phyloP scores from a whole-genome alignment of 2,797 vertebrate genomes.

The Limosa lapponica region DNA sequence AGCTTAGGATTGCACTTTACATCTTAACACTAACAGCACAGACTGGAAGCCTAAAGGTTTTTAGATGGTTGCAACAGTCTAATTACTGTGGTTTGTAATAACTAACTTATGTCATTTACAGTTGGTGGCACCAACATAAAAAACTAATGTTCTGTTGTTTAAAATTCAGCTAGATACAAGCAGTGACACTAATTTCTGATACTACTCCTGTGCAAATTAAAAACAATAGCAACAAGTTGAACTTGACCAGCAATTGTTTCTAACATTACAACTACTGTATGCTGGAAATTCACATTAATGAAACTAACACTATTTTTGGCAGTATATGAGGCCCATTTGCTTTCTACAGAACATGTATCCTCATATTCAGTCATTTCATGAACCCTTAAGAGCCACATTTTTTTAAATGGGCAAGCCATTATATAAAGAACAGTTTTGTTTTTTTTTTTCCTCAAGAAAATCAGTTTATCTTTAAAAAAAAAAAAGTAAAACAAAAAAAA shows the following conservation, averaged over 20 bases:
- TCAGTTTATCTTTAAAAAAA: slow-evolving; percentile 83
- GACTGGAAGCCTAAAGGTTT: slow-evolving; percentile 91
- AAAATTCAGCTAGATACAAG: slow-evolving; percentile 97
- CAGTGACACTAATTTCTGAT: slow-evolving; percentile 97
- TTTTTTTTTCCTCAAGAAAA: slow-evolving; percentile 82
- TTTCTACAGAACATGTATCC: slow-evolving; percentile 93
- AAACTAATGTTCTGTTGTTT: slow-evolving; percentile 86
- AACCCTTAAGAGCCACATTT: slow-evolving; percentile 89
- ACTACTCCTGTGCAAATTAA: slow-evolving; percentile 99
- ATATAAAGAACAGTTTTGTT: slow-evolving; percentile 85
- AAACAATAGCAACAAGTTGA: slow-evolving; percentile 98
- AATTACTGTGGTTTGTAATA: slow-evolving; percentile 90
- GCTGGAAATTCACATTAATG: slow-evolving; percentile 96
- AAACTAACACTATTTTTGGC: slow-evolving; percentile 99
- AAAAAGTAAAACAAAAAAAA: slow-evolving; percentile 11
- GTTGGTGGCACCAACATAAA: slow-evolving; percentile 93
- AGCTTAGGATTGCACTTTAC: slow-evolving; percentile 90
- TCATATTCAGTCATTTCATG: slow-evolving; percentile 89
- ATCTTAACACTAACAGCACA: slow-evolving; percentile 95
- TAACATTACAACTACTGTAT: slow-evolving; percentile 98
- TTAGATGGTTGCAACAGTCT: slow-evolving; percentile 92
- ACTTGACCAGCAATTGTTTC: slow-evolving; percentile 99
- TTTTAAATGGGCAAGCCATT: slow-evolving; percentile 92
- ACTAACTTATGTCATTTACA: slow-evolving; percentile 98
- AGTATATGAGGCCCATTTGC: slow-evolving; percentile 96